Evolutionary conservation across 2,797 vertebrate species (phyloP), one percentile per base, ranked within the genome.

Genomic region (Leptodactylus fallax): DNA sequence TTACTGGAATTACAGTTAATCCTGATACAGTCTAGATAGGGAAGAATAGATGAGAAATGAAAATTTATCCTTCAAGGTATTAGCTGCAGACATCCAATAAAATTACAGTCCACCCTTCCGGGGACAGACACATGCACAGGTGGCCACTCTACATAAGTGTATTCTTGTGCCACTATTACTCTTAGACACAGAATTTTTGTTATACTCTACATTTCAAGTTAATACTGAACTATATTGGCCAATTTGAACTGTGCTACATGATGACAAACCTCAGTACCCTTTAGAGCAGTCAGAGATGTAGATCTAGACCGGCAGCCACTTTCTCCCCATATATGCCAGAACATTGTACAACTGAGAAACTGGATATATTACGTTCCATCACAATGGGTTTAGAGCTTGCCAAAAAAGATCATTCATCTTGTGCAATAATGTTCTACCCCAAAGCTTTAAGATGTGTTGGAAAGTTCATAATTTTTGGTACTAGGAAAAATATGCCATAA

Each of bases 21-120:
- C 98, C 97, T 99, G 97, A 98, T 96, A 99, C 98, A 99, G 97
- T 99, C 98, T 99, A 99, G 98, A 99, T 96, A 97, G 98, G 97
- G 97, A 96, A 99, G 97, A 99, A 99, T 98, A 99, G 97, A 99
- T 98, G 97, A 98, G 94, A 96, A 97, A 99, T 98, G 97, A 99
- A 98, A 97, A 97, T 99, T 97, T 96, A 99, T 97, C 97, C 98
- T 99, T 99, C 98, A 99, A 99, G 93, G 97, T 97, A 97, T 97
- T 92, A 97, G 96, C 98, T 99, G 98, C 98, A 99, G 97, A 99
- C 97, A 99, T 97, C 96, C 96, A 98, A 96, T 95, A 97, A 98
- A 96, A 96, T 97, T 93, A 97, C 95, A 96, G 94, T 95, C 96
- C 97, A 97, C 96, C 96, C 94, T 96, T 97, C 97, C 95, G 97